A percentile compares a stretch with the other conserved stretches of the same genome.
Conservation (phyloP, 2,888 invertebrate genomes). For the Drosophila sordidula region DNA sequence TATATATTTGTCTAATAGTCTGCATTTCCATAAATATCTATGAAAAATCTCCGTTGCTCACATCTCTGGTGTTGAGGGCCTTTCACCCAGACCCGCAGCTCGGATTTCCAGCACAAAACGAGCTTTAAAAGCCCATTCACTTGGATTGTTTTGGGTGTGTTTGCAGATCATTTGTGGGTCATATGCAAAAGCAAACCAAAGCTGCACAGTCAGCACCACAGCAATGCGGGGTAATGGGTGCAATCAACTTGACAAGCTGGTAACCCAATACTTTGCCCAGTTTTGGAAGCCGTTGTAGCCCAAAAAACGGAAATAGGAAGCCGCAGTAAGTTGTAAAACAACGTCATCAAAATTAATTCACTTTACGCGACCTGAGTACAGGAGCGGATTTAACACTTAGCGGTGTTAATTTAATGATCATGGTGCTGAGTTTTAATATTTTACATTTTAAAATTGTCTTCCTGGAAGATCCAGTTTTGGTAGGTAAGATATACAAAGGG, state of each 20-base stretch:
- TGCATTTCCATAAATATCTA: not conserved
- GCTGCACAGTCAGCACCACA: slow-evolving; percentile 52
- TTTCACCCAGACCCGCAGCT: slow-evolving; percentile 49
- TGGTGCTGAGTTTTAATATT: not conserved
- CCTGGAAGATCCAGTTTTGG: too few species aligned
- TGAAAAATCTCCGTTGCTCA: slow-evolving; percentile 26
- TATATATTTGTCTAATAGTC: slow-evolving; percentile 1
- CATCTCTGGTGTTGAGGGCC: slow-evolving; percentile 38
- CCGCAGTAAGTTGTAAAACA: slow-evolving; percentile 42
- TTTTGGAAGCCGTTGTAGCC: slow-evolving; percentile 20
- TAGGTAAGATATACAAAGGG: too few species aligned
- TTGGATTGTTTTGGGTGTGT: slow-evolving; percentile 38
- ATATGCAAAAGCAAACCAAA: slow-evolving; percentile 54
- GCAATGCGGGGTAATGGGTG: slow-evolving; percentile 61
- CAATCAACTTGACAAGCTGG: slow-evolving; percentile 53
- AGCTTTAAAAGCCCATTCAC: slow-evolving; percentile 51
- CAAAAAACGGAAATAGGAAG: slow-evolving; percentile 71
- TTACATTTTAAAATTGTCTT: too few species aligned
- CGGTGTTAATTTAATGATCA: not conserved
- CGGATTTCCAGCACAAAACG: slow-evolving; percentile 35
- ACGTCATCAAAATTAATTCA: slow-evolving; percentile 27
- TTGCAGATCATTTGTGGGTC: slow-evolving; percentile 70
- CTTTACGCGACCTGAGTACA: not conserved
- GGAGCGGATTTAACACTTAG: not conserved
- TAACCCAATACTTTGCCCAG: slow-evolving; percentile 48